A percentile compares a stretch with the other conserved stretches of the same genome.
Evolutionary conservation across 2,113 vertebrate species (phyloP).

Genomic region (Acrocephalus arundinaceus): DNA sequence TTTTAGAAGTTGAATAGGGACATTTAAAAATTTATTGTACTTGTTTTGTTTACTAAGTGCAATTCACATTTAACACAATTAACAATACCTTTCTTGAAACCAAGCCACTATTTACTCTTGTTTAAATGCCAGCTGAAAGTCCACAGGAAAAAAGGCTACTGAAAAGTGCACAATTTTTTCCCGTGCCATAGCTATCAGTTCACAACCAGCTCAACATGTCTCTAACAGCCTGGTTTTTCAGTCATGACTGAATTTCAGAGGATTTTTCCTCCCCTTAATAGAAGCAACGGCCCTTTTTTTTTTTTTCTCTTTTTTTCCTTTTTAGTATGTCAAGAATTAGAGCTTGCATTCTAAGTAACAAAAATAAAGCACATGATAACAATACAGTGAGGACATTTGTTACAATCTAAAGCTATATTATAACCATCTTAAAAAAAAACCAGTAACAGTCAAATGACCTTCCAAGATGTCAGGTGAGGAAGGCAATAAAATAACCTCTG

Average conservation of each 20-base stretch:
- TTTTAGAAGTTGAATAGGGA: not conserved
- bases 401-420: not conserved
- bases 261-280: not conserved
- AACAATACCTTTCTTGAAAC: not conserved
- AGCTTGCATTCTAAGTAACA: not conserved
- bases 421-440: not conserved
- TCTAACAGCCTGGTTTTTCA: not conserved
- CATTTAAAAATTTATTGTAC: not conserved
- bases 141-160: not conserved
- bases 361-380: not conserved
- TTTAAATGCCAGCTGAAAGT: not conserved
- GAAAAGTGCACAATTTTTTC: rapidly evolving
- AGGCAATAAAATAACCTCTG: not conserved
- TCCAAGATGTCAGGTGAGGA: not conserved
- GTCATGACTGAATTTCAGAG: not conserved
- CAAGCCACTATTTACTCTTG: not conserved
- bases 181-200: not conserved
- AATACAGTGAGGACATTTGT: not conserved
- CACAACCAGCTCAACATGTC: not conserved
- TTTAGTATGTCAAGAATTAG: not conserved
- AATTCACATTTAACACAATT: not conserved
- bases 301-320: not conserved
- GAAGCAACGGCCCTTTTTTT: not conserved
- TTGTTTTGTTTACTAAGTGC: not conserved
- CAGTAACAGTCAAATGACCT: not conserved